These are phyloP conservation scores for Pseudomyrmex dendroicus DNA, from an alignment of 1,140 invertebrate genomes.

Conservation along the genomic window DNA sequence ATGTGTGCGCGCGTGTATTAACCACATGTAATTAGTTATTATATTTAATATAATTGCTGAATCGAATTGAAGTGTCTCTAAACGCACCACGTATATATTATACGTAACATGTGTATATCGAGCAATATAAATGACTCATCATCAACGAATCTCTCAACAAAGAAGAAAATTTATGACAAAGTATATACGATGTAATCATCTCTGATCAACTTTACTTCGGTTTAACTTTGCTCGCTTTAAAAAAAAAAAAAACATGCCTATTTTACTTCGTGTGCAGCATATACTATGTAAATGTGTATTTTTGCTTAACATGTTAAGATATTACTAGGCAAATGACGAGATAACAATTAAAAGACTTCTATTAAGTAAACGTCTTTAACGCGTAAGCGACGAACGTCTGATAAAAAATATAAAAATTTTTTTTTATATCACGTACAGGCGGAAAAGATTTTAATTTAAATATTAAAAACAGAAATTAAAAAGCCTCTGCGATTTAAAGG, in stretches of 20 bases:
- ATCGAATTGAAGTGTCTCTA: not conserved
- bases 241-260: too few species aligned
- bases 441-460: too few species aligned
- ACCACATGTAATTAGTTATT: not conserved
- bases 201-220: not conserved
- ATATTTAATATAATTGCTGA: too few species aligned
- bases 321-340: not conserved
- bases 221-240: not conserved
- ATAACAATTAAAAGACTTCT: not conserved
- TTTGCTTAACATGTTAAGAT: conserved; percentile 1
- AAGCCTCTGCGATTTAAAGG: too few species aligned
- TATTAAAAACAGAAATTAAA: too few species aligned
- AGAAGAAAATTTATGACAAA: not conserved
- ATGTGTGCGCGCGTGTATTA: not conserved
- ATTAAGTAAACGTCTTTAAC: not conserved
- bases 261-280: too few species aligned
- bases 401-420: not conserved
- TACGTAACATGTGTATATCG: not conserved
- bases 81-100: too few species aligned
- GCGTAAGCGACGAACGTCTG: too few species aligned
- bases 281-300: too few species aligned
- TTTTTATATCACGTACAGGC: not conserved
- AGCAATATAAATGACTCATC: not conserved
- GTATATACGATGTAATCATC: conserved; percentile 4
- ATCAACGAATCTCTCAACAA: not conserved